Evolutionary conservation across 2,113 vertebrate genomes (phyloP).

Genomic region (Elaphurus davidianus): DNA sequence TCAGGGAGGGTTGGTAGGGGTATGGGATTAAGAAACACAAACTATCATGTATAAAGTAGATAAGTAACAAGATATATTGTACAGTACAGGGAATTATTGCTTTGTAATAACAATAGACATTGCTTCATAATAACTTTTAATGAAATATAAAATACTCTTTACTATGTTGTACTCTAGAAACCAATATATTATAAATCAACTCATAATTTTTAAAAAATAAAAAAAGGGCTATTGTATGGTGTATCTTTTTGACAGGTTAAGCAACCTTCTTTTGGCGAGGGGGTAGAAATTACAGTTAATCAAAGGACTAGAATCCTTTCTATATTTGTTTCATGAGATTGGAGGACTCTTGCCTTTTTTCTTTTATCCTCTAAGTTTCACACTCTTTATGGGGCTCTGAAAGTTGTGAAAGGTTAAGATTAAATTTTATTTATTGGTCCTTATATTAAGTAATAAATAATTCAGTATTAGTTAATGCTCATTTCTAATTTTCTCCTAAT

Average conservation of each 20-base stretch:
- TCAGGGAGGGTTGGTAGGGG: background rate
- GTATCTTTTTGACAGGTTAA: background rate
- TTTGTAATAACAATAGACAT: background rate
- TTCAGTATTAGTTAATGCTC: background rate
- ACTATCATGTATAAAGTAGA: background rate
- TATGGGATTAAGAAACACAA: background rate
- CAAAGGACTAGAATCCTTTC: background rate
- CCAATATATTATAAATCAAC: background rate
- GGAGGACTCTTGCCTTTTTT: background rate
- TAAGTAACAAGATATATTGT: background rate
- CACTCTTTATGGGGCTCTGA: background rate
- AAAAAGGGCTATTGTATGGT: background rate
- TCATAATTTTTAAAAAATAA: background rate
- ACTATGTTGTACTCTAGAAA: background rate
- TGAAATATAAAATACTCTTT: background rate
- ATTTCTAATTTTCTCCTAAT: background rate
- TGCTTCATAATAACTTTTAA: background rate
- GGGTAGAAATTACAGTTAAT: background rate
- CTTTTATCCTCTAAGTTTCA: constrained; percentile 10
- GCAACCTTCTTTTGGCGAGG: background rate
- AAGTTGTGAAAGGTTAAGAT: background rate
- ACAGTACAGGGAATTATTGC: background rate
- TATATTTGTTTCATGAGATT: background rate
- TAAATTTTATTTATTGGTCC: background rate
- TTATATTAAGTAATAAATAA: background rate